A percentile compares a stretch with the other conserved stretches of the same genome.
These are phyloP conservation scores for Anthoscopus minutus DNA, from an alignment of 2,113 vertebrate species.

Conservation along the genomic window DNA sequence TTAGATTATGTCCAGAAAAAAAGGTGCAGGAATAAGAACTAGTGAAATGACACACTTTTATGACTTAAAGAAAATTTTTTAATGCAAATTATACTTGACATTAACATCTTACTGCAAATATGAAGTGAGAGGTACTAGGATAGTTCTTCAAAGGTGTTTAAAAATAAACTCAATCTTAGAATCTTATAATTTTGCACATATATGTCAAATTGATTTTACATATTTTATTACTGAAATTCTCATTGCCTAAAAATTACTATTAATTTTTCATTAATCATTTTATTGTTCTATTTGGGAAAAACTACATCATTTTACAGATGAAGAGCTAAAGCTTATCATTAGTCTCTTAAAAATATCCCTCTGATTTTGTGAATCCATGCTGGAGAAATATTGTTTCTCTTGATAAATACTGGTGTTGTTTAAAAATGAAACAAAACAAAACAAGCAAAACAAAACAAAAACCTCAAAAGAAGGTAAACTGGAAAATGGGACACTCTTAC, in stretches of 20 bases:
- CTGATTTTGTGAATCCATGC: background rate
- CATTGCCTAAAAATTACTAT: background rate
- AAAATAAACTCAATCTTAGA: background rate
- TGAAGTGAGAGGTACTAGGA: background rate
- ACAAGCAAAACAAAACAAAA: background rate
- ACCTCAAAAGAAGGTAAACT: background rate
- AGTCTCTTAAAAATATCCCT: background rate
- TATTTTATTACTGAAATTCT: background rate
- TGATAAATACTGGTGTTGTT: background rate
- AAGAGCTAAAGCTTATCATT: background rate
- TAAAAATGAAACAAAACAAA: background rate
- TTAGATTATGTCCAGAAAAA: background rate
- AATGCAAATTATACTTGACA: background rate
- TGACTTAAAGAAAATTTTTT: background rate
- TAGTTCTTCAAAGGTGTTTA: background rate
- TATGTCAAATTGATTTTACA: background rate
- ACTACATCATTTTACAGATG: background rate
- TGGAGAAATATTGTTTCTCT: background rate
- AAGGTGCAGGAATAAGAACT: background rate
- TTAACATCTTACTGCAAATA: background rate
- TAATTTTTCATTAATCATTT: background rate
- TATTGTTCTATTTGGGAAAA: background rate
- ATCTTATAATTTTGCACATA: background rate
- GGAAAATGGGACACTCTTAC: background rate
- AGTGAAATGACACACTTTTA: background rate